Evolutionary conservation across 37 sponge, comb jelly and placozoan genomes (phyloP).

Genomic region (Halichondria panicea): DNA sequence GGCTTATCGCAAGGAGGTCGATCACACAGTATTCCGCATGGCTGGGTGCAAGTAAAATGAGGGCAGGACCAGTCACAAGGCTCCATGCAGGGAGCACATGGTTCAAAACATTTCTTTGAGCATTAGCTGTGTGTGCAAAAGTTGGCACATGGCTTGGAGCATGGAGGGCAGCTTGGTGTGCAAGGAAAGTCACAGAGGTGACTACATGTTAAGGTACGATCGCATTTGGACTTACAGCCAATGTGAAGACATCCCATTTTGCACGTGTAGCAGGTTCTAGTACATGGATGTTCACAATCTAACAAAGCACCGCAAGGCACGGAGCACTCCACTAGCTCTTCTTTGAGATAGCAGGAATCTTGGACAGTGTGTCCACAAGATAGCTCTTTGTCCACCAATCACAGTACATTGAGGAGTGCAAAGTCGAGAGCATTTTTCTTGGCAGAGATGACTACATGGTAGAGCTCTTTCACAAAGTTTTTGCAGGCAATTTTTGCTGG

Average conservation of each 20-base stretch:
- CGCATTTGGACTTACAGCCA: slow-evolving; percentile 62
- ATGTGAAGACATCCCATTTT: slow-evolving; percentile 69
- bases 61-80: slow-evolving; percentile 81
- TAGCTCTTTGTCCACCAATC: slow-evolving; percentile 18
- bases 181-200: slow-evolving; percentile 77
- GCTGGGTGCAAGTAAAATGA: slow-evolving; percentile 70
- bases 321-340: slow-evolving; percentile 24
- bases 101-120: slow-evolving; percentile 70
- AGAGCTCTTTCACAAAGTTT: slow-evolving; percentile 50
- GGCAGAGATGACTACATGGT: slow-evolving; percentile 84
- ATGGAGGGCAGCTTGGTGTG: slow-evolving; percentile 72
- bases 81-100: slow-evolving; percentile 76
- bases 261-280: slow-evolving; percentile 71
- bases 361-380: slow-evolving; percentile 65
- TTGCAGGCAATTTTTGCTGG: slow-evolving; percentile 34
- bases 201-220: slow-evolving; percentile 75
- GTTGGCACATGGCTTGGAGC: slow-evolving; percentile 62
- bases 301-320: no score
- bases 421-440: slow-evolving; percentile 56
- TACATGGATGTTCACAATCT: slow-evolving; percentile 74
- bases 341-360: slow-evolving; percentile 24
- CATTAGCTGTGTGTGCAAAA: slow-evolving; percentile 79
- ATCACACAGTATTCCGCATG: no score
- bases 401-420: slow-evolving; percentile 39
- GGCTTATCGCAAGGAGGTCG: slow-evolving; percentile 62